Conservation (phyloP, 2,797 vertebrate species). For the Phylloscopus collybita region DNA sequence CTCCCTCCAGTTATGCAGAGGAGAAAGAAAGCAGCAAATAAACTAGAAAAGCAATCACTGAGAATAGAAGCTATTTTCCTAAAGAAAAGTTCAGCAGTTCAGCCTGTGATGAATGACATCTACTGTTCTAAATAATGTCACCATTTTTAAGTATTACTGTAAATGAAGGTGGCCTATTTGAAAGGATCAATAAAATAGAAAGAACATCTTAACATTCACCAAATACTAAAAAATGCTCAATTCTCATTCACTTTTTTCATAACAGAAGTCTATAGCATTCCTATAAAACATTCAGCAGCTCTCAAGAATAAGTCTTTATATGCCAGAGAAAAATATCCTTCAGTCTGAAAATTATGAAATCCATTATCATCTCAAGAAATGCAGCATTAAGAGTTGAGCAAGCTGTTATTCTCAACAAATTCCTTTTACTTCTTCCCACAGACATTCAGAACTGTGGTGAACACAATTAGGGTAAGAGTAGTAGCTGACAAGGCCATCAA, state of each 20-base stretch:
- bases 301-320: not conserved
- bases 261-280: not conserved
- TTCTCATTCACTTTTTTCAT: not conserved
- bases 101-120: not conserved
- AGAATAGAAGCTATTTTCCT: not conserved
- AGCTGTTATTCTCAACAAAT: not conserved
- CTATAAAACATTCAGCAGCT: not conserved
- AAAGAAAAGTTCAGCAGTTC: not conserved
- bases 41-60: not conserved
- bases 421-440: not conserved
- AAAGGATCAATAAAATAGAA: not conserved
- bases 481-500: conserved; percentile 12
- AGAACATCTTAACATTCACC: not conserved
- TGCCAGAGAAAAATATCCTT: not conserved
- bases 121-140: not conserved
- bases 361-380: not conserved
- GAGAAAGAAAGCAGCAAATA: not conserved
- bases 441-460: not conserved
- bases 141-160: not conserved
- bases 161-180: not conserved
- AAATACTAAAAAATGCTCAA: not conserved
- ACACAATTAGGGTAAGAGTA: not conserved
- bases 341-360: not conserved
- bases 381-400: not conserved
- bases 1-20: not conserved